Evolutionary conservation across 2,797 vertebrate species (phyloP), one percentile per base, ranked within the genome.

Genomic region (Dendrocincla tyrannina): DNA sequence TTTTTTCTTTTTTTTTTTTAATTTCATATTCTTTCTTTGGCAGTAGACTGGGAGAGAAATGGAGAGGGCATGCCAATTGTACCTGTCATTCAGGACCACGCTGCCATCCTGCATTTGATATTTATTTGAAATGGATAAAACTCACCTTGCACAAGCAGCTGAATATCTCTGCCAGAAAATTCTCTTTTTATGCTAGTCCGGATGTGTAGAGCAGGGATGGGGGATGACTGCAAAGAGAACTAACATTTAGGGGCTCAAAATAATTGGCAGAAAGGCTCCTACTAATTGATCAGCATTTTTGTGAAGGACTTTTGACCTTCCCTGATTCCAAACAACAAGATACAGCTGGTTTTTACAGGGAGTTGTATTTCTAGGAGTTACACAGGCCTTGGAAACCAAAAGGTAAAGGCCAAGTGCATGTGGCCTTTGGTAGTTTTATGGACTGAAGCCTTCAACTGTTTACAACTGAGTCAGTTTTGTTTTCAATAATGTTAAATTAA

Each of bases 401-500:
- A 88, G 64, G 67, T 67, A 88, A 95, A 96, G 79, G 64, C 64
- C 60, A 87, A 35, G 50, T 56, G 56, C 63, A 24, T 1, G 0
- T 67, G 81, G 89, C 46, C 84, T 92, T 80, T 6, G 44, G 74
- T 84, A 50, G 42, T 42, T 85, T 93, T 63, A 58, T 56, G 49
- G 81, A 88, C 84, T 56, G 63, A 82, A 91, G 64, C 60, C 84
- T 73, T 89, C 84, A 75, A 3, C 59, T 82, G 67, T 92, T 93
- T 91, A 92, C 92, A 95, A 18, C 0, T 11, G 30, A 94, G 89
- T 93, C 89, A 91, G 89, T 93, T 93, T 72, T 69, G 79, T 69
- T 94, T 95, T 73, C 91, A 80, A 41, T 72, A 70, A 79, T 17
- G 47, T 95, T 89, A 94, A 83, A 96, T 87, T 95, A 94, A 94